Percentiles rank a stretch among this genome's conserved stretches.
phyloP scores from a whole-genome alignment of 2,113 vertebrate genomes.

The Acanthisitta chloris region DNA sequence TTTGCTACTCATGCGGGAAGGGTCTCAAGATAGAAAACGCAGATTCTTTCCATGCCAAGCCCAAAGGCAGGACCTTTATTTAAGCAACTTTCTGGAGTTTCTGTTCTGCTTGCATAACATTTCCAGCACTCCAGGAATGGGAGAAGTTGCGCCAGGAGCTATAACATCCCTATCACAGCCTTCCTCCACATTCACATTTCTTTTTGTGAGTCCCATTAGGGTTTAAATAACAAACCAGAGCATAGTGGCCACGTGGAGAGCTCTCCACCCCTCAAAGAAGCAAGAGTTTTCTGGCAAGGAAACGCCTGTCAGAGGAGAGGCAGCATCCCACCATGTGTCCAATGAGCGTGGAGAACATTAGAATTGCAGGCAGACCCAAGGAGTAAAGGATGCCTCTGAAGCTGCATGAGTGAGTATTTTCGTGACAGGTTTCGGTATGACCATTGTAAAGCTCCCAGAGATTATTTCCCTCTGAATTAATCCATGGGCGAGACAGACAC shows the following conservation, averaged over 20 bases:
- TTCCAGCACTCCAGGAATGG: neutral
- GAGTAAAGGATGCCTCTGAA: neutral
- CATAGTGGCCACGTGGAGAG: rapidly evolving
- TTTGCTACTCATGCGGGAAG: rapidly evolving
- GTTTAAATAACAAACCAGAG: neutral
- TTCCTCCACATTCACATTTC: neutral
- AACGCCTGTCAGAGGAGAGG: neutral
- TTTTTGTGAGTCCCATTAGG: neutral
- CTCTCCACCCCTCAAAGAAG: neutral
- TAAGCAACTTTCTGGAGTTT: neutral
- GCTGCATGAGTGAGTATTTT: neutral
- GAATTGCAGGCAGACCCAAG: rapidly evolving
- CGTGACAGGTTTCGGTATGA: neutral
- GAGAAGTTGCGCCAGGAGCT: rapidly evolving
- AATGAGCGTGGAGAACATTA: neutral
- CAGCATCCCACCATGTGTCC: rapidly evolving
- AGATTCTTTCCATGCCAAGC: neutral
- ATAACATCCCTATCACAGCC: neutral
- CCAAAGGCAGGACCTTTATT: neutral
- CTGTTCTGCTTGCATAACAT: neutral
- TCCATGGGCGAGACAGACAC: neutral
- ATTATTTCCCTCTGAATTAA: neutral
- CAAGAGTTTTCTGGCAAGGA: neutral
- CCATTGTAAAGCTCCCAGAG: neutral
- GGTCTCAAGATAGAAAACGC: neutral